phyloP scores from a whole-genome alignment of 2,888 invertebrate genomes.

The Sisyra nigra region DNA sequence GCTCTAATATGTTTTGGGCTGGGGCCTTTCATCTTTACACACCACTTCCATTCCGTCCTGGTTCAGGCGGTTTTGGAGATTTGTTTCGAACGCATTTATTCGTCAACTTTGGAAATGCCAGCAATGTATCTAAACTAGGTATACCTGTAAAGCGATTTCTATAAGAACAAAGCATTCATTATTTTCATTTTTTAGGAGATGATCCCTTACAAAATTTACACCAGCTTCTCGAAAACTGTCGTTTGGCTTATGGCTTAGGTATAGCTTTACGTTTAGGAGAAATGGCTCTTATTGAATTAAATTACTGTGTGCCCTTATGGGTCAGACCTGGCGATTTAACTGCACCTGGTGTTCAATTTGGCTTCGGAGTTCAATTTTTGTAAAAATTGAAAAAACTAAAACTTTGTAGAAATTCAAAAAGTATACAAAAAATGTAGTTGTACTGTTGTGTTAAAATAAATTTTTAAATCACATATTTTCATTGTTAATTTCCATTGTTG shows the following conservation, averaged over 20 bases:
- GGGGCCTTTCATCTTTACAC: constrained; percentile 74
- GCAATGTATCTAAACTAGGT: constrained; percentile 31
- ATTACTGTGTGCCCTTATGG: constrained; percentile 71
- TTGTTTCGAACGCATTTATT: constrained; percentile 81
- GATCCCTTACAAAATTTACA: constrained; percentile 24
- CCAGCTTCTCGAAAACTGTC: constrained; percentile 33
- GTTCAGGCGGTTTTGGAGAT: constrained; percentile 63
- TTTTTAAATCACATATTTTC: constrained; percentile 2
- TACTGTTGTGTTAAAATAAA: constrained; percentile 1
- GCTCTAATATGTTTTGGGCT: constrained; percentile 72
- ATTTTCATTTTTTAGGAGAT: constrained; percentile 23
- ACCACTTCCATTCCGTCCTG: constrained; percentile 76
- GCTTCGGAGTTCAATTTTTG: constrained; percentile 67
- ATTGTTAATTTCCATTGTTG: not conserved
- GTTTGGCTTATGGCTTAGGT: constrained; percentile 71
- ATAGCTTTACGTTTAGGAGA: constrained; percentile 69
- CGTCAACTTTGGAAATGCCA: constrained; percentile 73
- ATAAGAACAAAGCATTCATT: no score
- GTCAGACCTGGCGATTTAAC: constrained; percentile 45
- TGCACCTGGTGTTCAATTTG: constrained; percentile 64
- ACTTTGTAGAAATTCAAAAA: no score
- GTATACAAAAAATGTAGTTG: not conserved
- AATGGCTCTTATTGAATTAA: constrained; percentile 84
- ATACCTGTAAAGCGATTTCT: constrained; percentile 8
- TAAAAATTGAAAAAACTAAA: constrained; percentile 30